These are phyloP conservation scores for Hetaerina titia DNA, from an alignment of 2,888 invertebrate genomes.

Conservation along the genomic window DNA sequence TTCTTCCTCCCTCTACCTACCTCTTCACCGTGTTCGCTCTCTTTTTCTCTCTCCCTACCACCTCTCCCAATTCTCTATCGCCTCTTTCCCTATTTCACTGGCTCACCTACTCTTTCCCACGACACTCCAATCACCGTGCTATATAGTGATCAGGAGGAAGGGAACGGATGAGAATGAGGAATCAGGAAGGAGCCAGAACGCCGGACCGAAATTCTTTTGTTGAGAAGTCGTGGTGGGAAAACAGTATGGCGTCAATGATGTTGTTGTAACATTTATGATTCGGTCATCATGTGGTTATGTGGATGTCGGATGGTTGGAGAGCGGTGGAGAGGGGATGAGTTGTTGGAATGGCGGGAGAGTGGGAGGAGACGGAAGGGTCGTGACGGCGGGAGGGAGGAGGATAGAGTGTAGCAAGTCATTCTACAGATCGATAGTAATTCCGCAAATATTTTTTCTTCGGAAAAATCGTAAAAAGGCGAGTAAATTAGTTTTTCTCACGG, in stretches of 20 bases:
- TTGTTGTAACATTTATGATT: conserved; percentile 56
- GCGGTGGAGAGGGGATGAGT: background rate
- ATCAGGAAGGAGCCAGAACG: background rate
- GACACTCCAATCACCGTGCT: background rate
- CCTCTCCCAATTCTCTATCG: background rate
- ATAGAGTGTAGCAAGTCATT: conserved; percentile 38
- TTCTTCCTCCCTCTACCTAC: background rate
- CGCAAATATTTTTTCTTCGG: conserved; percentile 25
- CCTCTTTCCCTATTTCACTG: background rate
- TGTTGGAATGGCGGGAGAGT: background rate
- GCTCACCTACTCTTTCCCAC: background rate
- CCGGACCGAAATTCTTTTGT: conserved; percentile 22
- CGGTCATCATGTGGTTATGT: conserved; percentile 38
- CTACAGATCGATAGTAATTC: conserved; percentile 47
- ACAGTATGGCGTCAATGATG: conserved; percentile 64
- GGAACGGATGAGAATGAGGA: background rate
- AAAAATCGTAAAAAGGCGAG: conserved; percentile 29
- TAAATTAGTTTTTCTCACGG: conserved; percentile 54
- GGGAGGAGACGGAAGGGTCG: background rate
- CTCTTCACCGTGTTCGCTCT: too few relatives aligned
- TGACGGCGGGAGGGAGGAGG: background rate
- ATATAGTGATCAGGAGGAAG: background rate
- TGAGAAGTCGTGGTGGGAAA: background rate
- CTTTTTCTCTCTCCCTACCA: background rate
- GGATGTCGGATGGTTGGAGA: background rate